Conservation (phyloP, 2,113 vertebrate genomes). For the Entelurus aequoreus region DNA sequence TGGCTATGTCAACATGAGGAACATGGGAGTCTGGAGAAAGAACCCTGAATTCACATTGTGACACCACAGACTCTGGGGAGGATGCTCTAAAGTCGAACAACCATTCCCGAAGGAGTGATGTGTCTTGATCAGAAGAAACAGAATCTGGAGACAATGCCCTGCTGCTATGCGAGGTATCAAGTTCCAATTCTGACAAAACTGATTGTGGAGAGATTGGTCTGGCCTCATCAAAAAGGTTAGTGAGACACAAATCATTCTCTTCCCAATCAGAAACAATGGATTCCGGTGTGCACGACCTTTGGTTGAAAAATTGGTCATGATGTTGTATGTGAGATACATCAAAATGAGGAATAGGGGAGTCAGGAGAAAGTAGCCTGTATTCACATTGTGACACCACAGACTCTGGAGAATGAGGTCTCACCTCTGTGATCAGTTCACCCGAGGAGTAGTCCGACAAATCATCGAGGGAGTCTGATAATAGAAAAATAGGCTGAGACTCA, state of each 20-base stretch:
- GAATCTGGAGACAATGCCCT: constrained; percentile 21
- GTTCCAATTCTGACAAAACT: background rate
- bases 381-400: background rate
- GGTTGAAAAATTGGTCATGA: background rate
- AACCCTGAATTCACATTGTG: too few species aligned
- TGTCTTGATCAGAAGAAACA: constrained; percentile 12
- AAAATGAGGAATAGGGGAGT: constrained; percentile 1
- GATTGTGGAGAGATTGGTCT: constrained; percentile 15
- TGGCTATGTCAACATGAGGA: too few species aligned
- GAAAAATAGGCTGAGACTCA: background rate
- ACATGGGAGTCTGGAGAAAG: too few species aligned
- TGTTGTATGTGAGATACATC: background rate
- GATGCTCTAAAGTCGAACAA: constrained; percentile 18
- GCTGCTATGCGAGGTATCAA: background rate
- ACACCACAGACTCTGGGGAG: constrained; percentile 24
- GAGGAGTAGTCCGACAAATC: background rate
- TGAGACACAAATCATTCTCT: background rate
- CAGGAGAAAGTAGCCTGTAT: background rate
- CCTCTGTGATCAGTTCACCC: background rate
- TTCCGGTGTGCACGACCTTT: constrained; percentile 1
- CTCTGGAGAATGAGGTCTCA: background rate
- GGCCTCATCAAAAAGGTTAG: constrained; percentile 5
- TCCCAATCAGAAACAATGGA: constrained; percentile 5
- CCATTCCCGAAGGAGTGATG: background rate
- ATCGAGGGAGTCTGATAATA: background rate